These are phyloP conservation scores for Casuarius casuarius DNA, from an alignment of 2,113 vertebrate genomes.

Conservation along the genomic window DNA sequence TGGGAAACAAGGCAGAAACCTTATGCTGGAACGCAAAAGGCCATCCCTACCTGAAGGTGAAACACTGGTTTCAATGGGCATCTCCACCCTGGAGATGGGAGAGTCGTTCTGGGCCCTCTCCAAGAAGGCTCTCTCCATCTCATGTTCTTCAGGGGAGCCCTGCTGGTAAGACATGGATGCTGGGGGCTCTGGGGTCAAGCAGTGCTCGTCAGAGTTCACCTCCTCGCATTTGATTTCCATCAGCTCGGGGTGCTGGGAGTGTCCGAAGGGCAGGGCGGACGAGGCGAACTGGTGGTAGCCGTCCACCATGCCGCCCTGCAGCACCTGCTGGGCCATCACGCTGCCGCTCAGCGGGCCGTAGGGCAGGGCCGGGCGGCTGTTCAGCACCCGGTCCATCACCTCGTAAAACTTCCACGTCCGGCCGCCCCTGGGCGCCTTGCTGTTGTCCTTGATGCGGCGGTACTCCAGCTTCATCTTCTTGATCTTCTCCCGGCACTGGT, in stretches of 20 bases:
- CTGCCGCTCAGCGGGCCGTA: conserved; percentile 80
- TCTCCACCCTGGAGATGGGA: conserved; percentile 73
- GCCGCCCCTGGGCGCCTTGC: conserved; percentile 78
- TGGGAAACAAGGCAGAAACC: neutral
- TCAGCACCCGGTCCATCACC: conserved; percentile 89
- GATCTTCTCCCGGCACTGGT: conserved; percentile 91
- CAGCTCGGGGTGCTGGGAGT: conserved; percentile 79
- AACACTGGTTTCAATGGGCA: conserved; percentile 73
- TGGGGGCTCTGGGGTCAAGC: conserved; percentile 76
- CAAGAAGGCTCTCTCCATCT: conserved; percentile 71
- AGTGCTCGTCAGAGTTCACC: conserved; percentile 80
- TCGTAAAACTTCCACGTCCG: conserved; percentile 91
- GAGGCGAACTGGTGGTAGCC: conserved; percentile 68
- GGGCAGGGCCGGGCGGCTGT: conserved; percentile 80
- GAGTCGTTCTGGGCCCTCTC: conserved; percentile 67
- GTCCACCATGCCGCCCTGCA: conserved; percentile 73
- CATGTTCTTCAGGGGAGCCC: conserved; percentile 82
- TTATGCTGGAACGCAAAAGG: conserved; percentile 1
- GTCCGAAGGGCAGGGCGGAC: conserved; percentile 78
- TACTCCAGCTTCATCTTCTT: conserved; percentile 96
- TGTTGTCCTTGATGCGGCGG: conserved; percentile 87
- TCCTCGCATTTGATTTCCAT: conserved; percentile 88
- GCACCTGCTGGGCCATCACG: conserved; percentile 80
- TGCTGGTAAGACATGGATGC: conserved; percentile 79
- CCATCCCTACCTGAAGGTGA: conserved; percentile 85